Evolutionary conservation across 2,113 vertebrate species (phyloP).

Genomic region (Thalassarche chlororhynchos): DNA sequence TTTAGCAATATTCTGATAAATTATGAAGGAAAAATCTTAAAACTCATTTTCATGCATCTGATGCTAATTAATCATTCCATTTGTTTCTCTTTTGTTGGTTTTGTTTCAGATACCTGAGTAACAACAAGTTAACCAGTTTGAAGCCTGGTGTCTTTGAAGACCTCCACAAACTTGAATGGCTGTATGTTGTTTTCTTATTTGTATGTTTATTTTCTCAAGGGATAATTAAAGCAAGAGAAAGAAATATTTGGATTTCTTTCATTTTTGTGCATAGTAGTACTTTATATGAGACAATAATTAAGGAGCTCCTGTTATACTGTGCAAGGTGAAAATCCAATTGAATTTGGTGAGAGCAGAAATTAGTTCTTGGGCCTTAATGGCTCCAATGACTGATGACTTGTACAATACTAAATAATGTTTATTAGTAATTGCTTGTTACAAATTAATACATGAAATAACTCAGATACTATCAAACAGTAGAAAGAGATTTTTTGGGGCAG

Average conservation of each 20-base stretch:
- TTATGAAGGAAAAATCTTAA: neutral
- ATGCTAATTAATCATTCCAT: neutral
- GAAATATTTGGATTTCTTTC: neutral
- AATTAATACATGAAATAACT: neutral
- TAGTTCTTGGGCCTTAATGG: neutral
- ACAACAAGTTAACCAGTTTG: constrained; percentile 87
- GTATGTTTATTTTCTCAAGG: neutral
- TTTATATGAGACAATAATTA: neutral
- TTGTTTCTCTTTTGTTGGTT: neutral
- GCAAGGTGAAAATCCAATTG: neutral
- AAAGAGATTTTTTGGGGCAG: neutral
- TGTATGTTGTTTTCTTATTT: constrained; percentile 80
- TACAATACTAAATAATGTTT: neutral
- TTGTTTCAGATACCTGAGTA: constrained; percentile 86
- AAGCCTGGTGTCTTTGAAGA: constrained; percentile 90
- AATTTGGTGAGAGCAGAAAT: neutral
- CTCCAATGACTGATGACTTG: neutral
- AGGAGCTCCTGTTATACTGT: neutral
- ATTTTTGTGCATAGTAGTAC: neutral
- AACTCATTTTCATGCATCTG: neutral
- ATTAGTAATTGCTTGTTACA: neutral
- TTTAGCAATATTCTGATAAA: neutral
- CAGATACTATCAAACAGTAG: neutral
- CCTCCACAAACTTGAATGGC: constrained; percentile 91
- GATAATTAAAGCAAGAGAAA: neutral